Evolutionary conservation across 2,888 invertebrate genomes (phyloP).

Genomic region (Leucania comma): DNA sequence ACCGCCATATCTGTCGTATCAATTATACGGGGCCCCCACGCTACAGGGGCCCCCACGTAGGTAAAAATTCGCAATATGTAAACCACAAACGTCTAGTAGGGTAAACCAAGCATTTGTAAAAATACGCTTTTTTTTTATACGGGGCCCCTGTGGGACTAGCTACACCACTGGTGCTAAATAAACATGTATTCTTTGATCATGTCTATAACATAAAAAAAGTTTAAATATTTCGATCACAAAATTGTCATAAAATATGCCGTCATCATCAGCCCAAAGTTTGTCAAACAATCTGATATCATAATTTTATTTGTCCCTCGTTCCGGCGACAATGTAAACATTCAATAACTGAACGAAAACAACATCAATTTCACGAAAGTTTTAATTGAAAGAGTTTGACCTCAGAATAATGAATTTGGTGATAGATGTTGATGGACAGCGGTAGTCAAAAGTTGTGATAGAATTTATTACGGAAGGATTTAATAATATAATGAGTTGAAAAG

Average conservation of each 20-base stretch:
- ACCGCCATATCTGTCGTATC: too few relatives aligned
- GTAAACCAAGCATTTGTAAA: too few relatives aligned
- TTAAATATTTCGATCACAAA: background rate
- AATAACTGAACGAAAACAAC: conserved; percentile 50
- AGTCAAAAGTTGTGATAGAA: conserved; percentile 27
- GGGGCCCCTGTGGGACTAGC: too few relatives aligned
- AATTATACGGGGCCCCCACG: too few relatives aligned
- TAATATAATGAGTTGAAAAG: background rate
- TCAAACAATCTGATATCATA: conserved; percentile 24
- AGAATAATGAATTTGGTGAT: conserved; percentile 44
- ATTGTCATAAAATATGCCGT: conserved; percentile 1
- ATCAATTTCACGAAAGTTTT: conserved; percentile 68
- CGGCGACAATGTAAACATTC: conserved; percentile 41
- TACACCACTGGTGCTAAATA: too few relatives aligned
- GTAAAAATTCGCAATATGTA: too few relatives aligned
- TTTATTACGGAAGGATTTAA: background rate
- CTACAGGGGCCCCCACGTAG: too few relatives aligned
- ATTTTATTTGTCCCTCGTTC: conserved; percentile 26
- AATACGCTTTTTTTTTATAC: too few relatives aligned
- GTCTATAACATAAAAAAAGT: background rate
- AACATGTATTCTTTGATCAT: too few relatives aligned
- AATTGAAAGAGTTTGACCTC: conserved; percentile 66
- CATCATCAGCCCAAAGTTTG: conserved; percentile 1
- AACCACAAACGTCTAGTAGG: too few relatives aligned
- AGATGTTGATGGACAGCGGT: conserved; percentile 30